Conservation (phyloP, 2,797 vertebrate genomes). For the Falco cherrug region DNA sequence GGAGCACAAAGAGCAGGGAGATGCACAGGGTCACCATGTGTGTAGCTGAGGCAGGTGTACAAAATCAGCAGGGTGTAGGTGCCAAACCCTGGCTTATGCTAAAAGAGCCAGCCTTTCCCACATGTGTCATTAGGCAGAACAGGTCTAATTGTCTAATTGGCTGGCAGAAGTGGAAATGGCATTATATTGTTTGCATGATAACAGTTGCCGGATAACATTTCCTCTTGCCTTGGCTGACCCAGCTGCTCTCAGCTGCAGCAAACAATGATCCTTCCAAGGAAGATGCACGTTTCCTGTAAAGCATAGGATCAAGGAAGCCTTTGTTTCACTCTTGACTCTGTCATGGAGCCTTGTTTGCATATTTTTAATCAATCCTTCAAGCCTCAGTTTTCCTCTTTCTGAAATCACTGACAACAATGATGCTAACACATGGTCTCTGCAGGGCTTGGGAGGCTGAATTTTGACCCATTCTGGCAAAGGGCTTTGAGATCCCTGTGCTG, state of each 20-base stretch:
- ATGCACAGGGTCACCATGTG: not conserved
- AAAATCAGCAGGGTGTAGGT: not conserved
- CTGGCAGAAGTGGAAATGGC: slow-evolving; percentile 28
- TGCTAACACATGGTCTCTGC: not conserved
- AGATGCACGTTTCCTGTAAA: slow-evolving; percentile 10
- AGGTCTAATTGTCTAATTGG: not conserved
- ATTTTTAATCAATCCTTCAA: not conserved
- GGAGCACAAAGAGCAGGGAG: not conserved
- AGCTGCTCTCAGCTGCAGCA: slow-evolving; percentile 36
- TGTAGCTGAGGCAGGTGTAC: not conserved
- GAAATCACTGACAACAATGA: not conserved
- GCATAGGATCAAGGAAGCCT: not conserved
- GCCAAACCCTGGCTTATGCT: not conserved
- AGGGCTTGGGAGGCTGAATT: not conserved
- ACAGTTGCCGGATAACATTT: not conserved
- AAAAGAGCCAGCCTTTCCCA: not conserved
- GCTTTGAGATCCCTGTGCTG: not conserved
- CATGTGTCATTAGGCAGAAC: not conserved
- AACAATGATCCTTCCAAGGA: slow-evolving; percentile 45
- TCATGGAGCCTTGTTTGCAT: not conserved
- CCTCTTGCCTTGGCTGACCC: slow-evolving; percentile 39
- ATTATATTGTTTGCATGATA: slow-evolving; percentile 23
- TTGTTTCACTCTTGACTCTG: not conserved
- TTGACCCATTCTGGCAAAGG: not conserved
- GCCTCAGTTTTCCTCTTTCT: not conserved